Base-by-base conservation (phyloP, 2,888 invertebrate species). In the Pemphredon lugubris region DNA sequence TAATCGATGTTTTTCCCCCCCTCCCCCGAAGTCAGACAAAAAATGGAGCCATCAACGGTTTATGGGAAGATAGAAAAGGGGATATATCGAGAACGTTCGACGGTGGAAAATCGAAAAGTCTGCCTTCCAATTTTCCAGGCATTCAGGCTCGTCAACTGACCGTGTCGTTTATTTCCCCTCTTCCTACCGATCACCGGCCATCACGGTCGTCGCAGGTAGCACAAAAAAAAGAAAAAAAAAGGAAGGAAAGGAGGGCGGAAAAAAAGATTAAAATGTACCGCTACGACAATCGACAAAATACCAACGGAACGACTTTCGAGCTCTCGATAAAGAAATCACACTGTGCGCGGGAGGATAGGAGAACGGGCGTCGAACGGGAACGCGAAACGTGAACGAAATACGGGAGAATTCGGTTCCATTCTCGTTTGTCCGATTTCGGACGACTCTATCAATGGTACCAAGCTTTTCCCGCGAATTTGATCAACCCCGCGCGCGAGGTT, bases 101-200 rank as follows among this genome's bases (percentile, higher is more conserved):
- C 44, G 42, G 2, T 32, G 57, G 23, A 57, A 57, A 68, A 61
- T 71, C 55, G 61, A 57, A 68, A 51, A 47, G 47, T 59, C 59
- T 30, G 53, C 60, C 55, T 57, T 68, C 61, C 67, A 71, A 68
- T 71, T 71, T 71, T 61, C 68, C 51, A 39, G 57, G 55, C 55
- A 47, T 71, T 71, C 68, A 58, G 40, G 60, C 53, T 16, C 45
- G 50, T 55, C 55, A 32, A 57, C 45, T 34, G 42, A 68, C 47
- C 66, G 32, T 51, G 55, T 47, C 57, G 53, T 34, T 66, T 42
- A 34, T 54, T 67, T 32, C 18, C 40, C 13, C 39, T 23, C 47
- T 39, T 63, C 20, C 51, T 13, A 48, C 9, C 32, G 16, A n/a
- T 14, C 6, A 3, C 13, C 6, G 39, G 6, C 51, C 53, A 20